phyloP scores from a whole-genome alignment of 2,113 vertebrate species.

The Sander lucioperca region DNA sequence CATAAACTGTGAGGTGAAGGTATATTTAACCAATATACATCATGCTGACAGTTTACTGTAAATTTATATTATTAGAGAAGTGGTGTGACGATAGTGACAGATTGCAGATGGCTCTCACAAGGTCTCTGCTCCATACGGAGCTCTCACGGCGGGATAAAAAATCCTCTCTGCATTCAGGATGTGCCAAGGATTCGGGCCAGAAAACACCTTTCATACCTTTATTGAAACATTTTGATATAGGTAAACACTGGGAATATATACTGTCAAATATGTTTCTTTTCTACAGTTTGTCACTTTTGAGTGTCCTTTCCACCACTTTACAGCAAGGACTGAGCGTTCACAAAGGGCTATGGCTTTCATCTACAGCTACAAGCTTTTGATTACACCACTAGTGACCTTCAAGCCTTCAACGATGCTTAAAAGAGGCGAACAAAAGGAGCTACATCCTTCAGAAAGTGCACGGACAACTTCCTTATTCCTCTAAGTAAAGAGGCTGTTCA shows the following conservation, averaged over 20 bases:
- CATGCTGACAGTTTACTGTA: constrained; percentile 81
- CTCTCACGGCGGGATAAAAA: constrained; percentile 38
- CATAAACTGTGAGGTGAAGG: constrained; percentile 70
- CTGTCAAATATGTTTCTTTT: not conserved
- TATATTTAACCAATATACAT: constrained; percentile 71
- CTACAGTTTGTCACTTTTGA: not conserved
- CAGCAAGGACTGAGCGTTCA: not conserved
- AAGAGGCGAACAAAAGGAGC: not conserved
- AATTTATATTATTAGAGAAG: constrained; percentile 82
- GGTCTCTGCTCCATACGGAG: constrained; percentile 67
- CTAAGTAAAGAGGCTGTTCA: not conserved
- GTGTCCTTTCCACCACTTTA: not conserved
- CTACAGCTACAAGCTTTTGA: constrained; percentile 31
- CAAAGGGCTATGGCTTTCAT: not conserved
- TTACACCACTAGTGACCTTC: not conserved
- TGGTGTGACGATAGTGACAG: constrained; percentile 73
- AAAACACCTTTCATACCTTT: constrained; percentile 32
- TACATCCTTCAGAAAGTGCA: not conserved
- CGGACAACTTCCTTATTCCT: not conserved
- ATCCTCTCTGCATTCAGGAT: constrained; percentile 32
- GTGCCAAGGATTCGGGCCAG: constrained; percentile 20
- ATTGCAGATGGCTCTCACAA: constrained; percentile 72
- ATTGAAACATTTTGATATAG: constrained; percentile 46
- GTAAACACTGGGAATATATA: constrained; percentile 13
- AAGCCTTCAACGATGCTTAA: not conserved